Evolutionary conservation across 2,113 vertebrate species (phyloP), one percentile per base, ranked within the genome.

Genomic region (Thamnophis sirtalis): DNA sequence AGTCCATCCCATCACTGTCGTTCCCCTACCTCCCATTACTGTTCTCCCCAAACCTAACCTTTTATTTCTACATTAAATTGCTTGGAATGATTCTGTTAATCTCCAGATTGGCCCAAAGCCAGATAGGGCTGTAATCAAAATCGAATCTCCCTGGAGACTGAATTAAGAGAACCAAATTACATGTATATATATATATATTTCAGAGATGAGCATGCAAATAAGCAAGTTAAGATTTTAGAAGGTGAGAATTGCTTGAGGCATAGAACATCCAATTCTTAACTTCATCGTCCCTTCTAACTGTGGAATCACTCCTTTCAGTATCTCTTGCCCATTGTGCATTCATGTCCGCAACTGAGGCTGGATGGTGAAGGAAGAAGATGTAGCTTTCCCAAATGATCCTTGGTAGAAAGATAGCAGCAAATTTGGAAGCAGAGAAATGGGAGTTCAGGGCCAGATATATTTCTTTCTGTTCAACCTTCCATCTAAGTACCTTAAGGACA

Each of bases 1-100:
- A 97, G 97, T 97, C 49, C 56, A 10, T 5, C 13, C 13, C 53
- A 22, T 9, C 38, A 3, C 26, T 84, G 28, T 24, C 10, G 8
- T 51, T 10, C 13, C 9, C 1, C 4, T 4, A 3, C 48, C n/a
- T 56, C 90, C 50, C 9, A 4, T 1, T 26, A 2, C 49, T 51
- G 9, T 86, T 86, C 9, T 24, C 19, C 13, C 43, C 86, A 87
- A 56, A 26, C 1, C n/a, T 56, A 55, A 88, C 9, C 86, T 15
- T 17, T 56, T 28, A 4, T 43, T 88, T 53, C 28, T 53, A n/a
- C 51, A 53, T 90, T 51, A 84, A 50, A 53, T n/a, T 80, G 26
- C 53, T 24, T 84, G 38, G 89, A 19, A 22, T 43, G 73, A 33
- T 80, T 80, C 73, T 3, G 9, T 43, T 38, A 43, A 38, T 38